These are phyloP conservation scores for Charanyca ferruginea DNA, from an alignment of 2,888 invertebrate genomes.

Conservation along the genomic window DNA sequence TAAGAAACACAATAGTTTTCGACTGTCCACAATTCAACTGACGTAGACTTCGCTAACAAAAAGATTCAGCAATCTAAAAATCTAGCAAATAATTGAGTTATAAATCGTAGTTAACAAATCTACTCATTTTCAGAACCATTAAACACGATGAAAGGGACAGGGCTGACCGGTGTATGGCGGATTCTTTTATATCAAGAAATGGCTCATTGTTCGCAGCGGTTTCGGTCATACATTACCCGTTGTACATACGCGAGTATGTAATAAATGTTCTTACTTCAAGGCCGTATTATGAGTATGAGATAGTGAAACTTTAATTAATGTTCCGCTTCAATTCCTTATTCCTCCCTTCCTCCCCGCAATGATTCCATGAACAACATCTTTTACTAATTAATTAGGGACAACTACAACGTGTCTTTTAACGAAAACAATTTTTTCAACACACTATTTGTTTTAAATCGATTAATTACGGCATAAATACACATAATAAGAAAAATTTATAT, in stretches of 20 bases:
- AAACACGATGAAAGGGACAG: conserved; percentile 65
- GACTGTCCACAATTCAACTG: conserved; percentile 30
- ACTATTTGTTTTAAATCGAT: too few species aligned
- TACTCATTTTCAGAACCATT: conserved; percentile 67
- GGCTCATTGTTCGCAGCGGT: conserved; percentile 60
- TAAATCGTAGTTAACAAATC: conserved; percentile 64
- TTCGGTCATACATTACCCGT: conserved; percentile 35
- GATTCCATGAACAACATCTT: too few species aligned
- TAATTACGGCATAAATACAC: too few species aligned
- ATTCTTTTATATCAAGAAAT: conserved; percentile 66
- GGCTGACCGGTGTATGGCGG: conserved; percentile 36
- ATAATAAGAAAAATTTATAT: background rate
- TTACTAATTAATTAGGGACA: too few species aligned
- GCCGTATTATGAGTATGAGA: conserved; percentile 42
- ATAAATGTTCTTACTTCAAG: conserved; percentile 48
- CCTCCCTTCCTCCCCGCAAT: too few species aligned
- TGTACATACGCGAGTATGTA: conserved; percentile 34
- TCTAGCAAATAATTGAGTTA: conserved; percentile 65
- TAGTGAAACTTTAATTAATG: conserved; percentile 54
- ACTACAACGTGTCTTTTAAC: too few species aligned
- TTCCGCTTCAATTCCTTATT: too few species aligned
- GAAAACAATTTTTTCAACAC: too few species aligned
- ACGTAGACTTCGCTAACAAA: conserved; percentile 38
- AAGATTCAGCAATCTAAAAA: conserved; percentile 56
- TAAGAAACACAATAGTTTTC: conserved; percentile 43